Evolutionary conservation across 2,888 invertebrate species (phyloP).

Genomic region (Tenthredo scrophulariae): DNA sequence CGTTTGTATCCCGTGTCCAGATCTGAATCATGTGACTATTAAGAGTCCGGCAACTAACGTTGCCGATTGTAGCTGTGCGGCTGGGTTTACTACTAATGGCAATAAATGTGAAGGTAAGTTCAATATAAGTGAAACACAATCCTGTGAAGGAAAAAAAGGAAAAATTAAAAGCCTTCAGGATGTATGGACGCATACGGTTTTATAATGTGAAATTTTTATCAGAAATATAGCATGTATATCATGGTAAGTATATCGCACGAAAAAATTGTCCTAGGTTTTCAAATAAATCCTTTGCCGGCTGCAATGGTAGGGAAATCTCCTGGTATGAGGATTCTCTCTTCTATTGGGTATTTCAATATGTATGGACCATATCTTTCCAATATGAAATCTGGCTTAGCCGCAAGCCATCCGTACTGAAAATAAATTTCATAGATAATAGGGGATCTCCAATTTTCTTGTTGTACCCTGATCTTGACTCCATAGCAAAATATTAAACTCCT

Average conservation of each 20-base stretch:
- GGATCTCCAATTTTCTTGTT: not conserved
- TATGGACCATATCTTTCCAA: constrained; percentile 69
- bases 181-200: too few species aligned
- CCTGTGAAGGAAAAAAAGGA: not conserved
- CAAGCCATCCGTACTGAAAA: constrained; percentile 70
- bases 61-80: constrained; percentile 82
- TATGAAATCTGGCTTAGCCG: constrained; percentile 66
- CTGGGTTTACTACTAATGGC: constrained; percentile 80
- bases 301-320: constrained; percentile 67
- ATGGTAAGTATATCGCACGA: not conserved
- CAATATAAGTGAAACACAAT: not conserved
- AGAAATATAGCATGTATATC: too few species aligned
- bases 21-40: constrained; percentile 82
- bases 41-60: constrained; percentile 80
- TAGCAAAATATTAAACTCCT: not conserved
- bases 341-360: constrained; percentile 63
- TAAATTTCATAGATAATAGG: not conserved
- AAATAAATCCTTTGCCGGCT: constrained; percentile 65
- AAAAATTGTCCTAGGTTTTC: constrained; percentile 10
- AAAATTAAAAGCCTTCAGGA: not conserved
- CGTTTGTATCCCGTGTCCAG: constrained; percentile 81
- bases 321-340: constrained; percentile 60
- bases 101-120: constrained; percentile 81
- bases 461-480: not conserved
- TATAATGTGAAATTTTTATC: not conserved